These are phyloP conservation scores for Orussus abietinus DNA, from an alignment of 1,140 invertebrate genomes.

Conservation along the genomic window DNA sequence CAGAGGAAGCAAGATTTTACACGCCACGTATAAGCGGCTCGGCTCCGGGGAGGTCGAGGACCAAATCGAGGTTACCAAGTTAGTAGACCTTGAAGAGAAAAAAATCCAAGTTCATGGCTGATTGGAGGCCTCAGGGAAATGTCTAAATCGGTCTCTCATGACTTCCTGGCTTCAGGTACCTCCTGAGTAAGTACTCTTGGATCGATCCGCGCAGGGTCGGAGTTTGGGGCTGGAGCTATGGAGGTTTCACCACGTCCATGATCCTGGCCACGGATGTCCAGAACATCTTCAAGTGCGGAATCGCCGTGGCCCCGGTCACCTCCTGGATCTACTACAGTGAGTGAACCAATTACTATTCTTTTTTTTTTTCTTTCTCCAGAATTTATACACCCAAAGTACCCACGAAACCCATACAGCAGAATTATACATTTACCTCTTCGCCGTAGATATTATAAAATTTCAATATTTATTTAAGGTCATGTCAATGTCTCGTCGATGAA, in stretches of 20 bases:
- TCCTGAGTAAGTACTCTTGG: constrained; percentile 59
- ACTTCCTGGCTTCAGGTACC: too few species aligned
- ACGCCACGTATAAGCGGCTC: constrained; percentile 56
- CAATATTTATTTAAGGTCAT: too few species aligned
- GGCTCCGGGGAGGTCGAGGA: constrained; percentile 64
- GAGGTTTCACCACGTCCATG: constrained; percentile 54
- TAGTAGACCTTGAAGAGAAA: constrained; percentile 46
- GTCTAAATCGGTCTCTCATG: too few species aligned
- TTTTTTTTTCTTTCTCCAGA: constrained; percentile 1
- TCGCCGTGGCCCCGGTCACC: constrained; percentile 70
- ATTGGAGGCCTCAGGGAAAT: too few species aligned
- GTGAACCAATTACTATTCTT: constrained; percentile 5
- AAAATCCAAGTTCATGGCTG: constrained; percentile 19
- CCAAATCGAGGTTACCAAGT: constrained; percentile 60
- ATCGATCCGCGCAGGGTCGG: constrained; percentile 67
- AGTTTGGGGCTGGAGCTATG: constrained; percentile 75
- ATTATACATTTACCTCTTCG: too few species aligned
- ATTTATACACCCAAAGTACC: too few species aligned
- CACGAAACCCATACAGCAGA: too few species aligned
- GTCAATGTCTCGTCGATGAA: too few species aligned
- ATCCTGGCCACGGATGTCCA: constrained; percentile 53
- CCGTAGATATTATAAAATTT: too few species aligned
- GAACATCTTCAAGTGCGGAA: constrained; percentile 60
- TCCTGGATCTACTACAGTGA: constrained; percentile 85
- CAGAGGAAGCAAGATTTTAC: constrained; percentile 58